Evolutionary conservation across 2,888 invertebrate species (phyloP).

Genomic region (Danaus chrysippus): DNA sequence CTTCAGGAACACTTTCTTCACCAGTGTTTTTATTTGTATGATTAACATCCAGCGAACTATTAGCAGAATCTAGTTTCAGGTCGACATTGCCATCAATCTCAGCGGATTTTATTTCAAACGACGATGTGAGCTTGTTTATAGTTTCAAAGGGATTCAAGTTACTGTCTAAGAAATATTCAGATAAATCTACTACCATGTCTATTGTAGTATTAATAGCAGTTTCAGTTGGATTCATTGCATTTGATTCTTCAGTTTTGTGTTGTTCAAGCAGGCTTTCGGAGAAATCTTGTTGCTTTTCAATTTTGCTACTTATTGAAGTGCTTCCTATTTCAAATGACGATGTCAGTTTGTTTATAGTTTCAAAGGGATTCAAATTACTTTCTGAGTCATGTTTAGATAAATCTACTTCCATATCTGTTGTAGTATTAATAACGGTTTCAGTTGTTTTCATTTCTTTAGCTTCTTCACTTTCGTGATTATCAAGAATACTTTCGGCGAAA

Average conservation of each 20-base stretch:
- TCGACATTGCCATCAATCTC: neutral
- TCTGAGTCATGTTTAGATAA: neutral
- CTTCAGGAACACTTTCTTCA: constrained; percentile 8
- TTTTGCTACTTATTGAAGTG: neutral
- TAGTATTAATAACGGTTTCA: neutral
- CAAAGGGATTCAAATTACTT: neutral
- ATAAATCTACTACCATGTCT: neutral
- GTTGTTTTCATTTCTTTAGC: neutral
- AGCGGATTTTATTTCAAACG: neutral
- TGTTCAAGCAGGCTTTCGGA: neutral
- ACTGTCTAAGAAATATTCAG: neutral
- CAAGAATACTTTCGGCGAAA: neutral
- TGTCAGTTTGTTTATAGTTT: neutral
- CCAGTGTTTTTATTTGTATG: neutral
- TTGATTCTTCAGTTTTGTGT: neutral
- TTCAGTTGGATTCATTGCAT: neutral
- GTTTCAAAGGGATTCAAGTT: neutral
- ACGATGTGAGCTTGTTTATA: neutral
- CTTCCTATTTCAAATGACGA: neutral
- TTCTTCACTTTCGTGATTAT: neutral
- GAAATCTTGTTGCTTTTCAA: neutral
- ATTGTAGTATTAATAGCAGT: neutral
- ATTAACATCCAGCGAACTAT: neutral
- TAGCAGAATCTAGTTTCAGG: neutral
- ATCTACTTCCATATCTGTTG: neutral